Evolutionary conservation across 2,797 vertebrate species (phyloP).

Genomic region (Hippocampus kuda): DNA sequence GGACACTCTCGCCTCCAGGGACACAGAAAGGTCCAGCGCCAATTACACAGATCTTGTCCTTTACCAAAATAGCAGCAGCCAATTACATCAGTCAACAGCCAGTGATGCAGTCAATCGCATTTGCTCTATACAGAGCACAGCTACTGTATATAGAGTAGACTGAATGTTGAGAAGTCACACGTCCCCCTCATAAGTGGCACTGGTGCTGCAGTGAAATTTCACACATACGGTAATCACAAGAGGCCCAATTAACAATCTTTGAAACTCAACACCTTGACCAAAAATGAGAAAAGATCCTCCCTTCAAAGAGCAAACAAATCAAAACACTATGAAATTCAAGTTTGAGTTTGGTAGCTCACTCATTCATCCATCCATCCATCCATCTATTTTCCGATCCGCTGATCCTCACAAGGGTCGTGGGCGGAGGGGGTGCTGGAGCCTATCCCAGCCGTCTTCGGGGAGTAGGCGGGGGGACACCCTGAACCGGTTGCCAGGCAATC

Average conservation of each 20-base stretch:
- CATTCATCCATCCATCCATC: slow-evolving; percentile 19
- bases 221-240: slow-evolving; percentile 41
- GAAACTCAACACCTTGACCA: slow-evolving; percentile 35
- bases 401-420: too few relatives aligned
- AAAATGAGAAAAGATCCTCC: slow-evolving; percentile 38
- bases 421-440: too few relatives aligned
- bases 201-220: slow-evolving; percentile 54
- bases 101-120: slow-evolving; percentile 57
- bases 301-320: slow-evolving; percentile 37
- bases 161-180: slow-evolving; percentile 47
- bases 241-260: slow-evolving; percentile 46
- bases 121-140: slow-evolving; percentile 31
- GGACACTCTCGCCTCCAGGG: slow-evolving; percentile 51
- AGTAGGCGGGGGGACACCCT: too few relatives aligned
- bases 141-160: slow-evolving; percentile 31
- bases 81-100: slow-evolving; percentile 61
- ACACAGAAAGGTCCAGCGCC: slow-evolving; percentile 44
- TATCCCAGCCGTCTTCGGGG: too few relatives aligned
- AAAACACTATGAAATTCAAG: slow-evolving; percentile 28
- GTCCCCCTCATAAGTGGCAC: slow-evolving; percentile 47
- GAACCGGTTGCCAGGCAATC: too few relatives aligned
- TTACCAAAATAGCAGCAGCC: slow-evolving; percentile 50
- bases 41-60: slow-evolving; percentile 46
- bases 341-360: slow-evolving; percentile 23
- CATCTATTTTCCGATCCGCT: too few relatives aligned